Base-by-base conservation (phyloP, 1,140 invertebrate species). In the Drosophila mojavensis region DNA sequence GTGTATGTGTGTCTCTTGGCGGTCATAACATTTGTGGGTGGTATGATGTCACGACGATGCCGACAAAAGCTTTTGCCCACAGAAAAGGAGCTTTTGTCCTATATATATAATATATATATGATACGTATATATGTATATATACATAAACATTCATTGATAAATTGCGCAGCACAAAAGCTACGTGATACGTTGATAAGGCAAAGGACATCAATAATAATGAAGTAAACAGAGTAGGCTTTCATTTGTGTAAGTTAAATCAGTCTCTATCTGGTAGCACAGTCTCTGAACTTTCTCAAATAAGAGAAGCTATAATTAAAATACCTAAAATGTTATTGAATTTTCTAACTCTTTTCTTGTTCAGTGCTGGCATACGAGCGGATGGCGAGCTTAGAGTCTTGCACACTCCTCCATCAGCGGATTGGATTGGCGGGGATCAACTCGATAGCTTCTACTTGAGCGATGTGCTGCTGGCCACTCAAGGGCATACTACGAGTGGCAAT, bases 371-470 rank as follows among this genome's bases (percentile, higher is more conserved):
- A 15, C 92, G 93, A 72, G 95, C 94, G 26, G 92, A 80, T 69
- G 96, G 95, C 9, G 94, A 96, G 90, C 94, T 96, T 9, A 93
- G 93, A 47, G 90, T 96, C 24, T 84, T 96, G 30, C 93, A 95
- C 75, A 94, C 93, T 79, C 95, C 96, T 13, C 91, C 93, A 9
- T 95, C 94, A 68, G 85, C 96, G 26, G 90, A 93, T 47, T 96
- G 96, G 78, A 93, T 93, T 59, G 95, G 95, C n/a, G 93, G 93
- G 72, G 93, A 94, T 51, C 75, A 91, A 28, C 67, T 95, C 1
- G 93, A 94, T 62, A 93, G 95, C 82, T 95, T 94, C 67, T 91
- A 94, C n/a, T 90, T 96, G 1, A 95, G 95, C 80, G 96, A 96
- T 91, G 93, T 96, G 4, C 94, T 95, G 71, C 94, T 94, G 15